Conservation (phyloP, 2,113 vertebrate species). For the Elgaria multicarinata region DNA sequence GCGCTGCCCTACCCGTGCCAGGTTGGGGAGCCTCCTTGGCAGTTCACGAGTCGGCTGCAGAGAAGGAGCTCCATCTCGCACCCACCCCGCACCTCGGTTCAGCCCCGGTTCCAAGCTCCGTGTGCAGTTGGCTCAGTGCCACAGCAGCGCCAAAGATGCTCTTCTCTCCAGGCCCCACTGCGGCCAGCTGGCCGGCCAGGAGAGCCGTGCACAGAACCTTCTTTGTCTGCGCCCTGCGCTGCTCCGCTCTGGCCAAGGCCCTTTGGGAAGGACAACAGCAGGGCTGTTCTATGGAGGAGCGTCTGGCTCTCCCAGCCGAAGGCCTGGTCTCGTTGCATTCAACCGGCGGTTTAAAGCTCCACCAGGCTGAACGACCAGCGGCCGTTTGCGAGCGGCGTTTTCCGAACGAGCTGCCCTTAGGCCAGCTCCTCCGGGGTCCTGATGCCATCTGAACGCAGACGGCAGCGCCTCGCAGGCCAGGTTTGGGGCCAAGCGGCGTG, state of each 20-base stretch:
- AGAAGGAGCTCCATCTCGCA: not conserved
- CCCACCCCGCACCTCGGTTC: too few species aligned
- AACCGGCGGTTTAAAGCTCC: not conserved
- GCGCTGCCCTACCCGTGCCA: not conserved
- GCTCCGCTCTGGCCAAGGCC: not conserved
- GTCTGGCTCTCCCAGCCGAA: not conserved
- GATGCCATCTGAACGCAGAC: constrained; percentile 20
- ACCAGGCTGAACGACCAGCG: not conserved
- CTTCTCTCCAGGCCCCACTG: not conserved
- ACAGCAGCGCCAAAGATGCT: not conserved
- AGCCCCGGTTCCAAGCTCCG: too few species aligned
- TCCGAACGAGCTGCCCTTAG: not conserved
- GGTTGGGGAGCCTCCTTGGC: not conserved
- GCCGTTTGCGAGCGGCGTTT: not conserved
- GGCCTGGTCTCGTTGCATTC: not conserved
- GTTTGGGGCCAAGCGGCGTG: not conserved
- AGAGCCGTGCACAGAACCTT: not conserved
- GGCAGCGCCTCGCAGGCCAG: not conserved
- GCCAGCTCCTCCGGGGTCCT: constrained; percentile 1
- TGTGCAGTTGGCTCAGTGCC: accelerated
- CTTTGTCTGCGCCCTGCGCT: not conserved
- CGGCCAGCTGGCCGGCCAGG: not conserved
- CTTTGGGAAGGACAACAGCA: not conserved
- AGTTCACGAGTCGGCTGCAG: not conserved
- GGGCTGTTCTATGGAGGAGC: too few species aligned